Conservation (phyloP, 1,140 invertebrate species). For the Drosophila pallidifrons region DNA sequence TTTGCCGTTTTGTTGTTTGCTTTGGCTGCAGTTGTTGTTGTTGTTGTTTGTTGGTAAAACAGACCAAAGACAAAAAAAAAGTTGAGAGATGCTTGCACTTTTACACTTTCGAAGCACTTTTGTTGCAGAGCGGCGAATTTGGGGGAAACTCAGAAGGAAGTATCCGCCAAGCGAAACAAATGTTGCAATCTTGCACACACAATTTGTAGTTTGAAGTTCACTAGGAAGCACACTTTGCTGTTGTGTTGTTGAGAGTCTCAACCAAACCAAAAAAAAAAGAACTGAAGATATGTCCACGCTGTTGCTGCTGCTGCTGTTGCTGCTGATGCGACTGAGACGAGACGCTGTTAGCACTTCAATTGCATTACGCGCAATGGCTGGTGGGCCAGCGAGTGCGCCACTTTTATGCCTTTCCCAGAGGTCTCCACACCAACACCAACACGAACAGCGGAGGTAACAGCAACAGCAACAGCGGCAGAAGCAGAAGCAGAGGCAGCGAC, state of each 20-base stretch:
- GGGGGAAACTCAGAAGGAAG: slow-evolving; percentile 16
- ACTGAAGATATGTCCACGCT: slow-evolving; percentile 58
- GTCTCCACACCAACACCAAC: slow-evolving; percentile 48
- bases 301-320: slow-evolving; percentile 41
- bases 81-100: slow-evolving; percentile 47
- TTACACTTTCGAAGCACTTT: slow-evolving; percentile 40
- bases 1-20: neutral
- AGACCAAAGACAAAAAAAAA: slow-evolving; percentile 2
- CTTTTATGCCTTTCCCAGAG: slow-evolving; percentile 84
- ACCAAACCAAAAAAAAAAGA: slow-evolving; percentile 66
- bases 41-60: neutral
- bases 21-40: neutral
- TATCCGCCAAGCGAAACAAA: slow-evolving; percentile 26
- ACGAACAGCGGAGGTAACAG: slow-evolving; percentile 37
- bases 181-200: slow-evolving; percentile 44
- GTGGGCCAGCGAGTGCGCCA: slow-evolving; percentile 76
- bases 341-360: slow-evolving; percentile 83
- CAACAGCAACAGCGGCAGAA: slow-evolving; percentile 2
- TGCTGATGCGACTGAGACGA: slow-evolving; percentile 50
- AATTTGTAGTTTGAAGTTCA: no score
- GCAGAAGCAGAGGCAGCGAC: neutral
- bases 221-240: slow-evolving; percentile 17
- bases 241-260: slow-evolving; percentile 18
- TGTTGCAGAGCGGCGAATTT: slow-evolving; percentile 2
- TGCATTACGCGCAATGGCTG: slow-evolving; percentile 85